Conservation (phyloP, 1,140 invertebrate species). For the Zaprionus kolodkinae region DNA sequence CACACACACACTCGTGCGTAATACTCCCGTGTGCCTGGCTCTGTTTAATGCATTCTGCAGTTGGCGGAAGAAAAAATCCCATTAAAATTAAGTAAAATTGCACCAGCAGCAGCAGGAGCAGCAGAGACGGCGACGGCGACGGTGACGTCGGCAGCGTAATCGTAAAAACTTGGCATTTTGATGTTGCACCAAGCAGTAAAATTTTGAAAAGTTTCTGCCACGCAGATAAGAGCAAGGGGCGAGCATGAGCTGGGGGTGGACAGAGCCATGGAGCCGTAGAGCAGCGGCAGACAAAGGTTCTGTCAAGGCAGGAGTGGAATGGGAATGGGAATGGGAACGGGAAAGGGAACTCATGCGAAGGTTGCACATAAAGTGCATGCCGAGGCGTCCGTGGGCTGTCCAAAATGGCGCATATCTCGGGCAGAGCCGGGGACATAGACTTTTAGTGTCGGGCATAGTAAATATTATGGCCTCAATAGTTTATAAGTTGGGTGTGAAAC, state of each 20-base stretch:
- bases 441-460: conserved; percentile 64
- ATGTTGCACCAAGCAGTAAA: conserved; percentile 81
- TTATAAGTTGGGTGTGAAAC: conserved; percentile 58
- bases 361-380: conserved; percentile 70
- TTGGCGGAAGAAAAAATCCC: conserved; percentile 82
- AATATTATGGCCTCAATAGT: conserved; percentile 53
- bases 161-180: conserved; percentile 83
- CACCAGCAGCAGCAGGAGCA: conserved; percentile 60
- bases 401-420: conserved; percentile 61
- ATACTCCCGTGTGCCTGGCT: conserved; percentile 69
- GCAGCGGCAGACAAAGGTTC: conserved; percentile 43
- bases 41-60: conserved; percentile 82
- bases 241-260: conserved; percentile 7
- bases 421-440: conserved; percentile 55
- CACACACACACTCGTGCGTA: conserved; percentile 72
- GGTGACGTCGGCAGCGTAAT: conserved; percentile 55
- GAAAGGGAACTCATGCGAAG: conserved; percentile 43
- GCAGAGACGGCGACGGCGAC: conserved; percentile 55
- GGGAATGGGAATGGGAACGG: too few relatives aligned
- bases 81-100: conserved; percentile 84
- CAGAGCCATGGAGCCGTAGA: conserved; percentile 25
- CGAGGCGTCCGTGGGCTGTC: conserved; percentile 48
- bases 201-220: conserved; percentile 81
- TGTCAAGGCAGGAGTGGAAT: conserved; percentile 17
- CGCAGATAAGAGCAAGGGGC: conserved; percentile 69